Percentiles rank a stretch among this genome's conserved stretches.
Conservation (phyloP, 2,888 invertebrate species). For the Acleris cristana region DNA sequence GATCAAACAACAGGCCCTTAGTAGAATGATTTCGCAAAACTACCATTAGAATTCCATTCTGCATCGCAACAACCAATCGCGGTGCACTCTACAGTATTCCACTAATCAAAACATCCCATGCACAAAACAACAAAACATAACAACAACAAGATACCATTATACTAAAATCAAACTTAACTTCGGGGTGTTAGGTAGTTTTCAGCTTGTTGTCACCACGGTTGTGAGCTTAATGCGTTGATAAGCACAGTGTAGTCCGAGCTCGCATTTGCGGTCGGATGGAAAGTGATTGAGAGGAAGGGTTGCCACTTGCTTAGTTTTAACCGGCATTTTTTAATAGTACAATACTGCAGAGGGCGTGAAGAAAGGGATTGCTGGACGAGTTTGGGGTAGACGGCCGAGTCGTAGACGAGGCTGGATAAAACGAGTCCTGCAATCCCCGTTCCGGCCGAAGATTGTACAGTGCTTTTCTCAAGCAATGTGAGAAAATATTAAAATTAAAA, state of each 20-base stretch:
- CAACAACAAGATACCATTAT: not conserved
- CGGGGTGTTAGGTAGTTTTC: conserved; percentile 1
- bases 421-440: no score
- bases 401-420: no score
- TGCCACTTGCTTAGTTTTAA: not conserved
- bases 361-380: no score
- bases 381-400: no score
- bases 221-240: conserved; percentile 28
- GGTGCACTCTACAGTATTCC: no score
- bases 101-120: conserved; percentile 17
- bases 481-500: no score
- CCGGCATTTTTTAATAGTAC: no score
- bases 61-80: not conserved
- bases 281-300: conserved; percentile 35
- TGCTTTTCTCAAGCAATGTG: no score
- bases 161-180: not conserved
- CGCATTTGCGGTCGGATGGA: conserved; percentile 32
- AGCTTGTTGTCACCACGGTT: not conserved
- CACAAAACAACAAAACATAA: conserved; percentile 10
- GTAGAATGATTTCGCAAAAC: no score
- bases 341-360: no score
- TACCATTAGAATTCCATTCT: not conserved
- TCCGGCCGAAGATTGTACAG: no score
- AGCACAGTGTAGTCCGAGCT: conserved; percentile 24
- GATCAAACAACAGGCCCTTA: no score